Evolutionary conservation across 2,797 vertebrate genomes (phyloP).

Genomic region (Tapera naevia): DNA sequence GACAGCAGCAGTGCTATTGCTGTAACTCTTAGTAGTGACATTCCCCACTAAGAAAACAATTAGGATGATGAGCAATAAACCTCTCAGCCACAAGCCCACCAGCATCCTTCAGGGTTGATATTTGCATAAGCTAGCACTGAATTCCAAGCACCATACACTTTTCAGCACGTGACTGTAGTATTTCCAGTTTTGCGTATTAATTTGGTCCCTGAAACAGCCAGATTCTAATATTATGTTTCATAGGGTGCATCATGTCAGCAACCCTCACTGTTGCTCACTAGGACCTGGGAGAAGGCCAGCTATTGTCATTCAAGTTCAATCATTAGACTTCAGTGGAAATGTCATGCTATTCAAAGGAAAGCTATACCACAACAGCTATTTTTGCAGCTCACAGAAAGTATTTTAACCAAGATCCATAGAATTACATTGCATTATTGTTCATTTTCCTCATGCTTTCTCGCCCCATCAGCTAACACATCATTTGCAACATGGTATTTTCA

Average conservation of each 20-base stretch:
- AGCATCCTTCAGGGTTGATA: not conserved
- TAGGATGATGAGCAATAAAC: not conserved
- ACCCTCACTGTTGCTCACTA: conserved; percentile 44
- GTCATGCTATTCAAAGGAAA: conserved; percentile 58
- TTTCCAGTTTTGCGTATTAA: conserved; percentile 54
- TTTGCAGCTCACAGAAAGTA: conserved; percentile 37
- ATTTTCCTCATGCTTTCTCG: not conserved
- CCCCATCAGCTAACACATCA: not conserved
- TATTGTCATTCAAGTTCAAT: conserved; percentile 41
- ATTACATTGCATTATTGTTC: not conserved
- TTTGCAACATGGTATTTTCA: not conserved
- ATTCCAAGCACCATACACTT: conserved; percentile 31
- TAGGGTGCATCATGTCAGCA: conserved; percentile 40
- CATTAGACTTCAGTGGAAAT: conserved; percentile 56
- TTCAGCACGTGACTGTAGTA: conserved; percentile 47
- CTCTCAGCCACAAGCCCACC: not conserved
- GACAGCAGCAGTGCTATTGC: not conserved
- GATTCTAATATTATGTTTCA: conserved; percentile 47
- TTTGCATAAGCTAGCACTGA: not conserved
- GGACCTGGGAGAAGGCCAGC: conserved; percentile 19
- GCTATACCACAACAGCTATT: conserved; percentile 35
- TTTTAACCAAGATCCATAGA: not conserved
- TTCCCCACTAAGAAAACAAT: not conserved
- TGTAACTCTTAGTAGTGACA: not conserved
- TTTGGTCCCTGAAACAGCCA: conserved; percentile 62